Evolutionary conservation across 2,113 vertebrate species (phyloP), one percentile per base, ranked within the genome.

Genomic region (Bufo bufo): DNA sequence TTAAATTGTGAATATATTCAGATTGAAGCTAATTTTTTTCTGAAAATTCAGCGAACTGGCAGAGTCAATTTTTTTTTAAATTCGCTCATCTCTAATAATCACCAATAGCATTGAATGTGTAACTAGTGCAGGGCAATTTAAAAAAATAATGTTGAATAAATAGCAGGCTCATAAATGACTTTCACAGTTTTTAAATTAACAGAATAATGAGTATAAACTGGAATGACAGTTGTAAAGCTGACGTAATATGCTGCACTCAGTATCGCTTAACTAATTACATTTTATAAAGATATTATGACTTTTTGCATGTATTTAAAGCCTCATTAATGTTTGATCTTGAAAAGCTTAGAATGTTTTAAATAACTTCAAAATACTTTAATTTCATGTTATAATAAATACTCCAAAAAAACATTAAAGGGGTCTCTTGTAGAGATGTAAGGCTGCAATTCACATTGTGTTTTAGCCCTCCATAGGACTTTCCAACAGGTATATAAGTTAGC

Each of bases 271-370:
- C 66, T 84, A 84, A 84, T 72, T 84, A 72, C 66, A 84, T 74
- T 74, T 72, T 72, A 58, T 19, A 56, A 71, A 84, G 65, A 74
- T 72, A 56, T 72, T 84, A 84, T 72, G 52, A 84, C 65, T 72
- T 72, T 84, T 71, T 56, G 23, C 66, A 56, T 56, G 49, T 52
- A 74, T 84, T 56, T 84, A 74, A 72, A 72, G 65, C 61, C 47
- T 83, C 81, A 83, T 83, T 83, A 83, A 83, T 83, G 66, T 83
- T 69, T 83, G 12, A 83, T 83, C 47, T 80, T 6, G 14, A 56
- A 79, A 79, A 79, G 49, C 50, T 56, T 56, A n/a, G 4, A 80
- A 80, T 80, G 19, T 56, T 80, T 80, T 33, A 80, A 80, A 69
- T 23, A 69, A 66, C 50, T 72, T 56, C 61, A 43, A 72, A 74